These are phyloP conservation scores for Andrena bicolor DNA, from an alignment of 2,888 invertebrate genomes.

Conservation along the genomic window DNA sequence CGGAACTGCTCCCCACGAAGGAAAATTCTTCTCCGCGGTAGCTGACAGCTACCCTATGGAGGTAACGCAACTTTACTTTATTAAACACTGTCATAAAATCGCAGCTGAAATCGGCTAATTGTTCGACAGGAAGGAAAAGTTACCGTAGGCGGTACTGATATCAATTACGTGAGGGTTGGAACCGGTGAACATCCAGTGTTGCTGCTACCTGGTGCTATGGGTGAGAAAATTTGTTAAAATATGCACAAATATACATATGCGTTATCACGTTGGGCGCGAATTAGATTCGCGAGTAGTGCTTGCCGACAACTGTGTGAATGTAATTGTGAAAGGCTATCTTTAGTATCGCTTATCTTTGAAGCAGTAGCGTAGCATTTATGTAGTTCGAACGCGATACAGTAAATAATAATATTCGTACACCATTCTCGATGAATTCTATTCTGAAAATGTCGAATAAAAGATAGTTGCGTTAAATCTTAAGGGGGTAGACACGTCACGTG, in stretches of 20 bases:
- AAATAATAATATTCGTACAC: not conserved
- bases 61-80: constrained; percentile 16
- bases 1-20: no score
- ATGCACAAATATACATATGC: no score
- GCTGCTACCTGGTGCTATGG: not conserved
- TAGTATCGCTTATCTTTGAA: not conserved
- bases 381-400: not conserved
- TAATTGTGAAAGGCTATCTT: constrained; percentile 22
- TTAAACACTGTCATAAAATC: no score
- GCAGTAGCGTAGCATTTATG: not conserved
- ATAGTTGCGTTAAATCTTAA: no score
- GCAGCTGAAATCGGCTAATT: not conserved
- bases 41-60: not conserved
- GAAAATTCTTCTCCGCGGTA: no score
- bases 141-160: constrained; percentile 70
- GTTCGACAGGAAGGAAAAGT: constrained; percentile 88
- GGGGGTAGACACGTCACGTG: no score
- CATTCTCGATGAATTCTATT: not conserved
- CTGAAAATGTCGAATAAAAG: not conserved
- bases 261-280: no score
- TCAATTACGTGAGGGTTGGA: no score
- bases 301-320: not conserved
- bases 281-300: not conserved
- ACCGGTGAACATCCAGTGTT: not conserved
- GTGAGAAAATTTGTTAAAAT: not conserved